Percentiles rank a stretch among this genome's conserved stretches.
Conservation (phyloP, 2,797 vertebrate genomes). For the Bradypodion ventrale region DNA sequence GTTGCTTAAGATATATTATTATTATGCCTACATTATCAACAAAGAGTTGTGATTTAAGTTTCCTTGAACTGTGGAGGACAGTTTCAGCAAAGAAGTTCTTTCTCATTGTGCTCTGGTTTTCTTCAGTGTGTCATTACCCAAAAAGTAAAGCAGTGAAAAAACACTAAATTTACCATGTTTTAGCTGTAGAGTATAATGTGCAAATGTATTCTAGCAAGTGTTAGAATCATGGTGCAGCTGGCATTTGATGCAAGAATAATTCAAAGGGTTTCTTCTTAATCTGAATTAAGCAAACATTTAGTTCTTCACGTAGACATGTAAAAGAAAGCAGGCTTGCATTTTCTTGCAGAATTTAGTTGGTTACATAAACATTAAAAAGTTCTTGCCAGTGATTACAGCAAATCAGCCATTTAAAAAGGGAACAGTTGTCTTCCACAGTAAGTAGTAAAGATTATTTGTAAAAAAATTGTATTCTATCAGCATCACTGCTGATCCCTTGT, state of each 20-base stretch:
- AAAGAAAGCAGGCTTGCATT: conserved; percentile 21
- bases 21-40: background rate
- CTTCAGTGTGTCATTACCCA: background rate
- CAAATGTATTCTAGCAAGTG: background rate
- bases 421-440: background rate
- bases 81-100: background rate
- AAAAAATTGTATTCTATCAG: conserved; percentile 19
- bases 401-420: conserved; percentile 24
- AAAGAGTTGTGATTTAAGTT: conserved; percentile 1
- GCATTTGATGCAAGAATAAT: conserved; percentile 24
- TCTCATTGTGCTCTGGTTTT: background rate
- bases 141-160: background rate
- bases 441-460: background rate
- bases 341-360: conserved; percentile 36
- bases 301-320: background rate
- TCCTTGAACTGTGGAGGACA: background rate
- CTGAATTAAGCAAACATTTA: background rate
- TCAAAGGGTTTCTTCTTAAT: conserved; percentile 11
- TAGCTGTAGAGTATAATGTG: background rate
- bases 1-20: background rate
- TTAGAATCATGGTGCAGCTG: conserved; percentile 20
- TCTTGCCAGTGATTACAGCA: conserved; percentile 28
- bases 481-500: conserved; percentile 39
- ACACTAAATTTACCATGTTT: background rate
- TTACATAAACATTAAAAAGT: conserved; percentile 24